Base-by-base conservation (phyloP, 2,113 vertebrate genomes). In the Nipponia nippon region DNA sequence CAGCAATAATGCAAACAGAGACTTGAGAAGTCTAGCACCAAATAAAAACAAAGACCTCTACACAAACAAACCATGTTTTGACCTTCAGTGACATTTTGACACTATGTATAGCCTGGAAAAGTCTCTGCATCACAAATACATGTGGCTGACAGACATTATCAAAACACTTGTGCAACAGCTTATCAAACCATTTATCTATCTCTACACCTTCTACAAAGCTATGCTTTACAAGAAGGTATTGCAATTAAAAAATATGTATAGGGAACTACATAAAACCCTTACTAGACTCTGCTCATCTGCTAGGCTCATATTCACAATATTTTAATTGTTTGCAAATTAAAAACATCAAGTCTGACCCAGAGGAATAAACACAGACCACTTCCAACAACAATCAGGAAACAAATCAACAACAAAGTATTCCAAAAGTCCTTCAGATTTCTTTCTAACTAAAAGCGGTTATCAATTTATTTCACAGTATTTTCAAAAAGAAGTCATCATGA, bases 221-320 rank as follows among this genome's bases (percentile, higher is more conserved):
- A 59, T 9, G 23, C 9, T 70, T 55, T 71, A 85, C 8, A 76
- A 87, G 42, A 85, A 75, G 20, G 55, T 71, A 55, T 4, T 56
- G 19, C 26, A 75, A 40, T 76, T 26, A 19, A 73, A 83, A 83
- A 55, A 7, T 3, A 50, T 0, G 0, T 5, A 36, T 8, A n/a
- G 42, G 84, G n/a, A 66, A 75, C 81, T 85, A 72, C n/a, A 56
- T 58, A 94, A 72, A 94, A 72, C 42, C 44, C n/a, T 81, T 89
- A 49, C 38, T 44, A 95, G 59, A 44, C 27, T 91, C 72, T 56
- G 70, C n/a, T 95, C 63, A 89, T 59, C 78, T 84, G n/a, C 49
- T 16, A 27, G 44, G 52, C n/a, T 83, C 32, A 94, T 17, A 84
- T 49, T 55, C 58, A 84, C 1, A 36, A 1, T 38, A 80, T 91